These are phyloP conservation scores for Sarcophilus harrisii DNA, from an alignment of 2,797 vertebrate species.

Conservation along the genomic window DNA sequence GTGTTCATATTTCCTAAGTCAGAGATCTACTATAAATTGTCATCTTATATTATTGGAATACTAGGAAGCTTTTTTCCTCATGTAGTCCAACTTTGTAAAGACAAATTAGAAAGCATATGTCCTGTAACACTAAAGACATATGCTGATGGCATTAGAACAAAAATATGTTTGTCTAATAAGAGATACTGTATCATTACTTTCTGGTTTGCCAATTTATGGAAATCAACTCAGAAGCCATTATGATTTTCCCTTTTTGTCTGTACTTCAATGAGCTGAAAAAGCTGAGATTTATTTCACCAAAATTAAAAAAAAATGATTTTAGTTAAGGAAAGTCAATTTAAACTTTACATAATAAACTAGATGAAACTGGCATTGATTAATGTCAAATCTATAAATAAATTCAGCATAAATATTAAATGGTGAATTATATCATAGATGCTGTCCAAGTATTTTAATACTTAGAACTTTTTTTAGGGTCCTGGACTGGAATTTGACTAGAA, in stretches of 20 bases:
- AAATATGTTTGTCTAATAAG: slow-evolving; percentile 33
- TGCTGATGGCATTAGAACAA: slow-evolving; percentile 57
- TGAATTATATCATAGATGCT: slow-evolving; percentile 43
- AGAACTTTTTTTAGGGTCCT: slow-evolving; percentile 9
- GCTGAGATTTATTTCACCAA: slow-evolving; percentile 19
- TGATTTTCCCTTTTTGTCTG: slow-evolving; percentile 33
- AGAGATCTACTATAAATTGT: slow-evolving; percentile 65
- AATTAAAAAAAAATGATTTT: slow-evolving; percentile 14
- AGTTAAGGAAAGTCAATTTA: slow-evolving; percentile 68
- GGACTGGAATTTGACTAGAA: slow-evolving; percentile 55
- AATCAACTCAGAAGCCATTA: background rate
- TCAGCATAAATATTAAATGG: slow-evolving; percentile 31
- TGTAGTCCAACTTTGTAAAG: slow-evolving; percentile 52
- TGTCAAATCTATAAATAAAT: slow-evolving; percentile 50
- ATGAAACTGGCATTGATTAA: slow-evolving; percentile 42
- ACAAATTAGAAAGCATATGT: slow-evolving; percentile 21
- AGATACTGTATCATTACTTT: slow-evolving; percentile 35
- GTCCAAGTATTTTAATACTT: slow-evolving; percentile 45
- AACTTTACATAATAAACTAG: slow-evolving; percentile 30
- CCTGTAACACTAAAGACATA: background rate
- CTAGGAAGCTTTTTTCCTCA: slow-evolving; percentile 52
- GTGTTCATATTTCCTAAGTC: slow-evolving; percentile 72
- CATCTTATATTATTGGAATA: background rate
- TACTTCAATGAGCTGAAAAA: slow-evolving; percentile 45
- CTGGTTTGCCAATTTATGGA: slow-evolving; percentile 9